Percentiles rank a stretch among this genome's conserved stretches.
Evolutionary conservation across 2,888 invertebrate genomes (phyloP).

Genomic region (Sisyra nigra): DNA sequence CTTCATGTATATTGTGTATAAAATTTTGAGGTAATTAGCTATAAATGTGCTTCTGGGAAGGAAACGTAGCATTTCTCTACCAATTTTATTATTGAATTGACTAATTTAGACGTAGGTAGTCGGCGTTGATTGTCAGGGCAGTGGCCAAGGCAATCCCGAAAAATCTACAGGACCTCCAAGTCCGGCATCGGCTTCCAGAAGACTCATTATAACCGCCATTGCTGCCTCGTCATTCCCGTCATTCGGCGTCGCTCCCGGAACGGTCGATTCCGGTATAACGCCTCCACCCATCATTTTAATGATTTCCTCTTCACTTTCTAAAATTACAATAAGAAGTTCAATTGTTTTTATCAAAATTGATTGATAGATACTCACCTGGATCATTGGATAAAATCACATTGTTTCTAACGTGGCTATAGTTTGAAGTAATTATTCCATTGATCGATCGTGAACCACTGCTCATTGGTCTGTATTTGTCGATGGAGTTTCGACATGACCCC

Average conservation of each 20-base stretch:
- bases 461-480: constrained; percentile 19
- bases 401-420: constrained; percentile 25
- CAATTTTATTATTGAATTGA: too few species aligned
- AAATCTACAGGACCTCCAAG: constrained; percentile 78
- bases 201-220: constrained; percentile 85
- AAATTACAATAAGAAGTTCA: not conserved
- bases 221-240: constrained; percentile 80
- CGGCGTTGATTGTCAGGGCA: constrained; percentile 34
- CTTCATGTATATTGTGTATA: too few species aligned
- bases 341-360: not conserved
- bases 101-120: too few species aligned
- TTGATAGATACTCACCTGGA: constrained; percentile 29
- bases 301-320: constrained; percentile 29
- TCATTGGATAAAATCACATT: constrained; percentile 32
- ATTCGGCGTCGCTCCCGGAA: constrained; percentile 23
- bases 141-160: constrained; percentile 71
- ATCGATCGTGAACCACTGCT: constrained; percentile 17
- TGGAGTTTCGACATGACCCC: constrained; percentile 26
- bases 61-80: too few species aligned
- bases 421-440: constrained; percentile 15
- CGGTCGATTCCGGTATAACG: constrained; percentile 26
- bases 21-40: too few species aligned
- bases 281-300: constrained; percentile 40
- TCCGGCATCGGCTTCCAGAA: constrained; percentile 77
- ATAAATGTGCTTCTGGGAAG: too few species aligned